Percentiles rank a stretch among this genome's conserved stretches.
These are phyloP conservation scores for Stomatorhinus walkeri DNA, from an alignment of 2,797 vertebrate genomes.

Conservation along the genomic window DNA sequence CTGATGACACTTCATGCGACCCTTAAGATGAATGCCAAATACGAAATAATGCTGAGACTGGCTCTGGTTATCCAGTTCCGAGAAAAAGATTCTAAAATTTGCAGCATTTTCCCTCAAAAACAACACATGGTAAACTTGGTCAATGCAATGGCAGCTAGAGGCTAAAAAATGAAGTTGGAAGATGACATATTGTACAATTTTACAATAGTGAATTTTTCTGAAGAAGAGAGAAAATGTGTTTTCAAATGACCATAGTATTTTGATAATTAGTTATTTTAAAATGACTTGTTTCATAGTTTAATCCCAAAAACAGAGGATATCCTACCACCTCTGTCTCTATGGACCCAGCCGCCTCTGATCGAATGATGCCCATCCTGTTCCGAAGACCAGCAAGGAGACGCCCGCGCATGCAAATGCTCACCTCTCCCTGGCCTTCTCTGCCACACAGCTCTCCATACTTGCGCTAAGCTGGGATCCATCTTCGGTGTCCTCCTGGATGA, in stretches of 20 bases:
- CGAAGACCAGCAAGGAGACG: not conserved
- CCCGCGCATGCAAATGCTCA: not conserved
- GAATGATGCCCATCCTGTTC: not conserved
- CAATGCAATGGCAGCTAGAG: not conserved
- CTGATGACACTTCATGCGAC: not conserved
- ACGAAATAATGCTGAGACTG: not conserved
- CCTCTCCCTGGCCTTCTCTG: constrained; percentile 38
- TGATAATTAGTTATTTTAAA: not conserved
- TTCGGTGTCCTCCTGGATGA: constrained; percentile 37
- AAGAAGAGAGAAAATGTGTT: not conserved
- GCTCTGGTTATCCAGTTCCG: not conserved
- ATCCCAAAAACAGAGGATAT: not conserved
- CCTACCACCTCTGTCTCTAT: not conserved
- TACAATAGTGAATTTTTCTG: not conserved
- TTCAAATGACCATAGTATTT: not conserved
- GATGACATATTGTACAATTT: not conserved
- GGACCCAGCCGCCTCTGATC: not conserved
- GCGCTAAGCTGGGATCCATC: constrained; percentile 27
- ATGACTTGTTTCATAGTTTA: not conserved
- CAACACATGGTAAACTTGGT: not conserved
- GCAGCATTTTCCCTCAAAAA: not conserved
- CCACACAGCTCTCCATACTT: constrained; percentile 24
- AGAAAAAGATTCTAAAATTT: not conserved
- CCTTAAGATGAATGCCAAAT: not conserved
- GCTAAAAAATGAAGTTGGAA: not conserved